Evolutionary conservation across 2,113 vertebrate species (phyloP), one percentile per base, ranked within the genome.

Genomic region (Toxotes jaculatrix): DNA sequence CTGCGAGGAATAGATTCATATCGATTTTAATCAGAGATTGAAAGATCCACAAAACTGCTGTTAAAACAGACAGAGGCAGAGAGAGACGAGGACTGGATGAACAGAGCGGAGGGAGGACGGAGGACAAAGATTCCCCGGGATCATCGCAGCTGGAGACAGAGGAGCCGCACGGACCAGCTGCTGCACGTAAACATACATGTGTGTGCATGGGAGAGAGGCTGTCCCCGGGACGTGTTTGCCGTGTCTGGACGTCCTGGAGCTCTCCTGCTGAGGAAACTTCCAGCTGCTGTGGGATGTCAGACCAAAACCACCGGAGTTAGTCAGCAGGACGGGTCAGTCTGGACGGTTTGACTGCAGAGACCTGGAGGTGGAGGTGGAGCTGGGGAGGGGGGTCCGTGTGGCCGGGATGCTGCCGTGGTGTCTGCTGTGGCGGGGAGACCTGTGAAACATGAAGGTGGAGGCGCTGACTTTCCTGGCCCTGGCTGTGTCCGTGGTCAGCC

Each of bases 11-110:
- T 91, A 85, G 80, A 91, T 93, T 93, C 87, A 92, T 92, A 93
- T 95, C 79, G 87, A 93, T 93, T 94, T 94, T 93, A 93, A 94
- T 94, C 93, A 92, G 92, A 68, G 83, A 80, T 55, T 67, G 91
- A 85, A 65, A 83, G 86, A 88, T 71, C 34, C 80, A 64, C 62
- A 80, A 10, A 84, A 53, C 12, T 9, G 36, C 75, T 74, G 86
- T 75, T 74, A 57, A 68, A 79, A 68, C 80, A 67, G 77, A 36
- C 62, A 36, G 82, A 51, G 80, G 49, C 61, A 4, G 60, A 62
- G 60, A 40, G 36, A 38, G 3, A 42, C 10, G 42, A 64, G 32
- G 40, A 7, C 51, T 38, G 49, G 42, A 17, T 9, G 45, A 49
- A 1, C 36, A 38, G 40, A 42, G 56, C 4, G 63, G 60, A 56